Evolutionary conservation across 1,140 invertebrate genomes (phyloP).

Genomic region (Cotesia vestalis): DNA sequence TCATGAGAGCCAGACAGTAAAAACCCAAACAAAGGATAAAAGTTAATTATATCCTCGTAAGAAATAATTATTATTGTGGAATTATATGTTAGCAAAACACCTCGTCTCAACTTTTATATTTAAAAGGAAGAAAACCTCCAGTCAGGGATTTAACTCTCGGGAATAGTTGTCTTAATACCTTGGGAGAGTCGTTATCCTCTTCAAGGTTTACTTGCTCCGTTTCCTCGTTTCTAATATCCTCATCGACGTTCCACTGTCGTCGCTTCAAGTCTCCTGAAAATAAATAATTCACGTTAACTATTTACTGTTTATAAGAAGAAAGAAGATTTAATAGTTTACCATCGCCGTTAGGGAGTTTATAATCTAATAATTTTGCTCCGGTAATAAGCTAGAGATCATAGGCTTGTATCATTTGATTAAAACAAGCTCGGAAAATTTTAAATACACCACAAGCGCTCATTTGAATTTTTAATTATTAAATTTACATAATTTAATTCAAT

Average conservation of each 20-base stretch:
- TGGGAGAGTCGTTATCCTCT: slow-evolving; percentile 47
- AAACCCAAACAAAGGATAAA: slow-evolving; percentile 1
- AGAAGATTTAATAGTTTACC: too few species aligned
- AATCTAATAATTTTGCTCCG: too few species aligned
- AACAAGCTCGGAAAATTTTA: too few species aligned
- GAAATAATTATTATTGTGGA: slow-evolving; percentile 42
- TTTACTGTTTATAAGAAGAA: background rate
- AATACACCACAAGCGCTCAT: too few species aligned
- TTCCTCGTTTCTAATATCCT: slow-evolving; percentile 43
- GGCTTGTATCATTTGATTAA: too few species aligned
- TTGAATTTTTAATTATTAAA: too few species aligned
- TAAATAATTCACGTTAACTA: slow-evolving; percentile 20
- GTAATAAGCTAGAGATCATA: too few species aligned
- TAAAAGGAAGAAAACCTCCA: slow-evolving; percentile 3
- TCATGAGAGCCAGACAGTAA: slow-evolving; percentile 8
- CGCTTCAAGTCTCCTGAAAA: slow-evolving; percentile 50
- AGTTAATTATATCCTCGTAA: slow-evolving; percentile 45
- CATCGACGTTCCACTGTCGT: slow-evolving; percentile 50
- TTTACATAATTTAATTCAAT: too few species aligned
- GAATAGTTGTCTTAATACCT: slow-evolving; percentile 40
- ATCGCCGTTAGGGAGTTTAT: too few species aligned
- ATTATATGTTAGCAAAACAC: slow-evolving; percentile 29
- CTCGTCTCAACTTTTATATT: slow-evolving; percentile 18
- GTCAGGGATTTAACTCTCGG: background rate
- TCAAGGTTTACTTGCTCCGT: slow-evolving; percentile 43